Conservation (phyloP, 2,797 vertebrate species). For the Sebastes flavidus region DNA sequence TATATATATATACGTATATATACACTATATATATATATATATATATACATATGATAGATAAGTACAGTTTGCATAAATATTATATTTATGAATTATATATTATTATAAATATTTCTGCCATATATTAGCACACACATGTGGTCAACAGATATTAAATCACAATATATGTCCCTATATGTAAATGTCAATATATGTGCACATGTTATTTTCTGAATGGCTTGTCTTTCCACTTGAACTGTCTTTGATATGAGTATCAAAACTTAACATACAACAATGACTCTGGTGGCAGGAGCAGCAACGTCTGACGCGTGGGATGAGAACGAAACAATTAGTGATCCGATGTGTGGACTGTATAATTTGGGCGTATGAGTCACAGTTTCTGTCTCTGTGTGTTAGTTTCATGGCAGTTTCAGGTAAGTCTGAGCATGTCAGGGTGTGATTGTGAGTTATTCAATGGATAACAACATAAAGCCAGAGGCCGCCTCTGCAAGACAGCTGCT, state of each 20-base stretch:
- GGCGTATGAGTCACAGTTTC: slow-evolving; percentile 34
- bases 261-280: not conserved
- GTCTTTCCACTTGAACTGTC: not conserved
- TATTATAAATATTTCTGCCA: not conserved
- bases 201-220: not conserved
- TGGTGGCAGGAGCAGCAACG: not conserved
- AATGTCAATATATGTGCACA: not conserved
- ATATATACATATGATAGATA: too few species aligned
- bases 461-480: not conserved
- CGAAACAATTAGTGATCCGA: not conserved
- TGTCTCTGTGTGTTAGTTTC: not conserved
- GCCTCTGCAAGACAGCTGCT: not conserved
- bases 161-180: not conserved
- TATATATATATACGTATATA: too few species aligned
- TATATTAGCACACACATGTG: not conserved
- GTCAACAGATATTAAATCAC: not conserved
- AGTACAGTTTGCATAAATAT: too few species aligned
- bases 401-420: slow-evolving; percentile 23
- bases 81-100: too few species aligned
- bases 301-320: not conserved
- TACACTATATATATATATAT: too few species aligned
- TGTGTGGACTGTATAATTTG: not conserved
- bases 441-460: not conserved
- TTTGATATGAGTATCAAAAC: not conserved
- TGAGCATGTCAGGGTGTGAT: slow-evolving; percentile 22